Conservation (phyloP, 2,888 invertebrate genomes). For the Sinhomidia bicolor region DNA sequence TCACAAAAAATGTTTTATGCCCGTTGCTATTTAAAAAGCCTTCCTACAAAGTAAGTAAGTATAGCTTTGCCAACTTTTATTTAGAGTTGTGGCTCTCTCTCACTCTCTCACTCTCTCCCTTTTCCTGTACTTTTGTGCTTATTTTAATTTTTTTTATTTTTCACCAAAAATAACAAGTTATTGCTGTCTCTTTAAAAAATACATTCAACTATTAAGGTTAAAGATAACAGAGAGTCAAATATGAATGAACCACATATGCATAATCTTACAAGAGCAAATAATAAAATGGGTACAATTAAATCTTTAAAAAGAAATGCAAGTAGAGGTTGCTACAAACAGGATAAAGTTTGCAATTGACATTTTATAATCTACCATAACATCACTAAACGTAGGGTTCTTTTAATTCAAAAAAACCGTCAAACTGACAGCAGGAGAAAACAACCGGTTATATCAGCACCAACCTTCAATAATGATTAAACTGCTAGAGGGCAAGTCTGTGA, state of each 20-base stretch:
- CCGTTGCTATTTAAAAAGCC: too few relatives aligned
- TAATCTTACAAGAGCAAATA: too few relatives aligned
- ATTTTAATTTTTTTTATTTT: background rate
- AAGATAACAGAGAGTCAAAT: too few relatives aligned
- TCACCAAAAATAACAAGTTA: background rate
- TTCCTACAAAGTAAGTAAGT: too few relatives aligned
- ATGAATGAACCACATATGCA: too few relatives aligned
- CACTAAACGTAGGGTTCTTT: too few relatives aligned
- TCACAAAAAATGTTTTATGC: conserved; percentile 75
- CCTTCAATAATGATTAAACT: conserved; percentile 51
- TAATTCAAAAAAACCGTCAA: background rate
- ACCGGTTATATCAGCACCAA: conserved; percentile 2
- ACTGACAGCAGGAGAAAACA: background rate
- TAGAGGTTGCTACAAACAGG: too few relatives aligned
- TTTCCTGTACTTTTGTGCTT: background rate
- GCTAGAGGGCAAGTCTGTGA: background rate
- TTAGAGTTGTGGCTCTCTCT: conserved; percentile 59
- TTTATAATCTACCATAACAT: too few relatives aligned
- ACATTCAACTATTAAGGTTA: too few relatives aligned
- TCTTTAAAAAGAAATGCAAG: too few relatives aligned
- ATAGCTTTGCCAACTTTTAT: conserved; percentile 72
- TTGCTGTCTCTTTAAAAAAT: too few relatives aligned
- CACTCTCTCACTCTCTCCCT: background rate
- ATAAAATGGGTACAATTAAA: too few relatives aligned
- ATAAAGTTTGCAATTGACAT: background rate